Percentiles rank a stretch among this genome's conserved stretches.
Conservation (phyloP, 2,888 invertebrate species). For the Dermolepida albohirtum region DNA sequence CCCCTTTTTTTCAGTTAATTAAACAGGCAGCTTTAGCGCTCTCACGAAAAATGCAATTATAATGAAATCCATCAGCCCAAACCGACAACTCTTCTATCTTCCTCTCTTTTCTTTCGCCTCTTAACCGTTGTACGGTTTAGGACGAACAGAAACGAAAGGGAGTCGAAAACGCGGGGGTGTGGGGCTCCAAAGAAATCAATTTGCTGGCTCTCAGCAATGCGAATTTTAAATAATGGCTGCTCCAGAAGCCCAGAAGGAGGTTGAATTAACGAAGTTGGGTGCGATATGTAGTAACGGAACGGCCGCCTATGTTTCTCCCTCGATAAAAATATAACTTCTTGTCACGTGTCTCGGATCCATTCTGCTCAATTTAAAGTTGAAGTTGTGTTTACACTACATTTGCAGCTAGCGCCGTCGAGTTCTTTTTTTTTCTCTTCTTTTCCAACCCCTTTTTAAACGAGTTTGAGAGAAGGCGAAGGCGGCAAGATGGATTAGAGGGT, state of each 20-base stretch:
- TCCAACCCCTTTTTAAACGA: not conserved
- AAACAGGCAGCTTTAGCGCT: slow-evolving; percentile 56
- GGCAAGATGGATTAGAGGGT: slow-evolving; percentile 55
- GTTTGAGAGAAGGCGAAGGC: slow-evolving; percentile 33
- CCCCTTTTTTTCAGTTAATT: slow-evolving; percentile 58
- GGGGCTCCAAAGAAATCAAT: slow-evolving; percentile 62
- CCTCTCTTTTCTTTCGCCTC: slow-evolving; percentile 2
- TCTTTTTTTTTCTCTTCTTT: slow-evolving; percentile 32
- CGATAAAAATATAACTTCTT: slow-evolving; percentile 64
- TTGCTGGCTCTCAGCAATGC: slow-evolving; percentile 62
- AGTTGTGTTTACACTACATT: slow-evolving; percentile 64
- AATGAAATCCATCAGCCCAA: slow-evolving; percentile 62
- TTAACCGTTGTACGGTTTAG: slow-evolving; percentile 6
- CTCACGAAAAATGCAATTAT: slow-evolving; percentile 62
- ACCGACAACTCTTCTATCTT: slow-evolving; percentile 49
- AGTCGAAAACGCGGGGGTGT: slow-evolving; percentile 35
- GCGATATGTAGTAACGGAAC: slow-evolving; percentile 45
- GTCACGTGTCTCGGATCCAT: slow-evolving; percentile 63
- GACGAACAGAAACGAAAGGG: slow-evolving; percentile 33
- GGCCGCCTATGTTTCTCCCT: slow-evolving; percentile 53
- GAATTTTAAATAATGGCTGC: slow-evolving; percentile 64
- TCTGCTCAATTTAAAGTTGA: slow-evolving; percentile 64
- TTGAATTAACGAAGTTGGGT: slow-evolving; percentile 45
- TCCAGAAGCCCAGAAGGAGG: slow-evolving; percentile 53
- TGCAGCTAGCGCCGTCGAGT: slow-evolving; percentile 52